phyloP scores from a whole-genome alignment of 1,140 invertebrate genomes.

The Leguminivora glycinivorella region DNA sequence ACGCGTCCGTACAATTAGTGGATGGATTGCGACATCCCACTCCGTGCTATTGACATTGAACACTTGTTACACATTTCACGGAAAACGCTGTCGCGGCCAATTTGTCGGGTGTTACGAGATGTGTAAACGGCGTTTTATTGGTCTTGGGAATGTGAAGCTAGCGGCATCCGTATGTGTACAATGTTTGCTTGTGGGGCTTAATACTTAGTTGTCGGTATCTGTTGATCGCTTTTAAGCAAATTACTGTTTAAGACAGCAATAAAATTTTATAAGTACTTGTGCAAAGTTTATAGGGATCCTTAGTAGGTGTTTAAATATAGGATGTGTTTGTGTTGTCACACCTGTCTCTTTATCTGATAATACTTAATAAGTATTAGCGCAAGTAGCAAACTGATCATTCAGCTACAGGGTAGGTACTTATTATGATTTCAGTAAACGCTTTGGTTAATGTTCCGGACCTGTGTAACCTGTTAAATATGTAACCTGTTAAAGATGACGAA shows the following conservation, averaged over 20 bases:
- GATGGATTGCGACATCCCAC: slow-evolving; percentile 62
- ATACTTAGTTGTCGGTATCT: slow-evolving; percentile 3
- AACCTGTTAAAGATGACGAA: neutral
- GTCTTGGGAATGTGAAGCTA: neutral
- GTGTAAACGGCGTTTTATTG: slow-evolving; percentile 18
- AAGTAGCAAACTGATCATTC: too few species aligned
- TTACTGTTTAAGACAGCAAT: neutral
- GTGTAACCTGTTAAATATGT: too few species aligned
- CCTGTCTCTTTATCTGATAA: too few species aligned
- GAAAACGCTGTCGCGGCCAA: slow-evolving; percentile 49
- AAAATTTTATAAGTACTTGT: neutral
- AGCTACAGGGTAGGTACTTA: too few species aligned
- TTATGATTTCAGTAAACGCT: too few species aligned
- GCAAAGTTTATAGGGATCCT: too few species aligned
- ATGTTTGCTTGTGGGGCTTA: neutral
- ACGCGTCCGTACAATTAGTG: slow-evolving; percentile 67
- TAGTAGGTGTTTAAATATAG: too few species aligned
- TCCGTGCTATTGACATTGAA: slow-evolving; percentile 71
- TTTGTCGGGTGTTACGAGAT: slow-evolving; percentile 32
- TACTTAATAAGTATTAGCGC: too few species aligned
- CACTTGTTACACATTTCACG: slow-evolving; percentile 69
- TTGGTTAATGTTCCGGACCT: too few species aligned
- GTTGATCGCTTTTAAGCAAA: neutral
- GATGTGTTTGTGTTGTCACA: too few species aligned
- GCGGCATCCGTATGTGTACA: neutral